Evolutionary conservation across 1,140 invertebrate species (phyloP).

Genomic region (Diprion similis): DNA sequence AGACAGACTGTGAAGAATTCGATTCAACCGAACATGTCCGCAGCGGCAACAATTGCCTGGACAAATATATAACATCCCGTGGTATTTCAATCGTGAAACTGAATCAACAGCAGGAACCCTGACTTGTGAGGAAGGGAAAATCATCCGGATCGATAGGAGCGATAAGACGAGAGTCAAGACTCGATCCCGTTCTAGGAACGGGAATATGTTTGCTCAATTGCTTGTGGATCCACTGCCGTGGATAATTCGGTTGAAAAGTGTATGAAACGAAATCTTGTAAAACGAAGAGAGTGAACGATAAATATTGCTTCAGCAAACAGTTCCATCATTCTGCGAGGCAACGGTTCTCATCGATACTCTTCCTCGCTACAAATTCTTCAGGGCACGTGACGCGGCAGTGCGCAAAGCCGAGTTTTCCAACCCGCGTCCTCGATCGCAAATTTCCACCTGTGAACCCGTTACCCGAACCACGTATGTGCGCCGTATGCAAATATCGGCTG

Average conservation of each 20-base stretch:
- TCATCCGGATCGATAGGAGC: not conserved
- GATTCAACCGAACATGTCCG: too few species aligned
- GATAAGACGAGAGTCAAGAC: too few species aligned
- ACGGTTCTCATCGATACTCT: not conserved
- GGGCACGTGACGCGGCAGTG: not conserved
- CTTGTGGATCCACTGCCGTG: not conserved
- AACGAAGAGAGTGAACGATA: not conserved
- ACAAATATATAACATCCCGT: too few species aligned
- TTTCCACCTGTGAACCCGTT: too few species aligned
- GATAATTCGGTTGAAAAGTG: constrained; percentile 2
- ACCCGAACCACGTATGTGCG: too few species aligned
- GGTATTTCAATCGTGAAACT: too few species aligned
- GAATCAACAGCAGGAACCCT: too few species aligned
- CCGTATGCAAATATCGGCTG: too few species aligned
- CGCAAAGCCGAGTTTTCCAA: not conserved
- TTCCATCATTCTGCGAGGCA: not conserved
- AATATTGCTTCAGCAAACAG: constrained; percentile 1
- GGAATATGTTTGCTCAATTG: not conserved
- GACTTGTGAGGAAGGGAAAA: too few species aligned
- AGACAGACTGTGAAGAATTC: too few species aligned
- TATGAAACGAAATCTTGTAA: not conserved
- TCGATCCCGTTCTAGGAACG: not conserved
- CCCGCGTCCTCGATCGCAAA: too few species aligned
- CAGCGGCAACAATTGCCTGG: too few species aligned
- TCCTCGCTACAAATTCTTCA: not conserved